Evolutionary conservation across 2,113 vertebrate species (phyloP), one percentile per base, ranked within the genome.

Genomic region (Nansenia antarctica): DNA sequence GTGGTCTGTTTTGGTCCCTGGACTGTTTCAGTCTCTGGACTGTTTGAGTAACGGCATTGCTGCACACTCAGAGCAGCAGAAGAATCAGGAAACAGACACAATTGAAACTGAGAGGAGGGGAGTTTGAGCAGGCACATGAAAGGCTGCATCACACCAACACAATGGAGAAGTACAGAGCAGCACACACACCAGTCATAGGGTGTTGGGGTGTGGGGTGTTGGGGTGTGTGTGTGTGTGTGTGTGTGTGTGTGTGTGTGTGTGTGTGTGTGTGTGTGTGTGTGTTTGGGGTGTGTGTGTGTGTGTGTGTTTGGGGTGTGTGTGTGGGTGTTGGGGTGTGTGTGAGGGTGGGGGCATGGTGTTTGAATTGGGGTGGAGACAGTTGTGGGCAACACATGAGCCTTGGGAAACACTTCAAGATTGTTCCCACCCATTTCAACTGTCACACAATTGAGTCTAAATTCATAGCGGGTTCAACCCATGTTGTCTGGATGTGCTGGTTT

Each of bases 11-110:
- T 76, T 66, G 63, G 67, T 70, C 76, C 45, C 52, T 76, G 57
- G 60, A 72, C 69, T 63, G 58, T 37, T 78, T 62, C 11, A 62
- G 49, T 24, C 7, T 9, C 26, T n/a, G 53, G 60, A n/a, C 69
- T 32, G 54, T 62, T 32, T 30, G 47, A 49, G 62, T 18, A 63
- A 55, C 7, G 12, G 37, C 61, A 5, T 7, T 9, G 60, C 1
- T 5, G 53, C 53, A 29, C 27, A 49, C 53, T 29, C 35, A 69
- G 60, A 64, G 62, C 20, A 63, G 45, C 26, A 73, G 54, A 76
- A 45, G 5, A 62, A 54, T 72, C 58, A 67, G 75, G 70, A 78
- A 79, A 74, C 67, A 55, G 76, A 67, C 69, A 76, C 62, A 63
- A 69, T 60, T 55, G 70, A 37, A 58, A 74, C 29, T 53, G 54